These are phyloP conservation scores for Protonibea diacanthus DNA, from an alignment of 2,797 vertebrate genomes.

Conservation along the genomic window DNA sequence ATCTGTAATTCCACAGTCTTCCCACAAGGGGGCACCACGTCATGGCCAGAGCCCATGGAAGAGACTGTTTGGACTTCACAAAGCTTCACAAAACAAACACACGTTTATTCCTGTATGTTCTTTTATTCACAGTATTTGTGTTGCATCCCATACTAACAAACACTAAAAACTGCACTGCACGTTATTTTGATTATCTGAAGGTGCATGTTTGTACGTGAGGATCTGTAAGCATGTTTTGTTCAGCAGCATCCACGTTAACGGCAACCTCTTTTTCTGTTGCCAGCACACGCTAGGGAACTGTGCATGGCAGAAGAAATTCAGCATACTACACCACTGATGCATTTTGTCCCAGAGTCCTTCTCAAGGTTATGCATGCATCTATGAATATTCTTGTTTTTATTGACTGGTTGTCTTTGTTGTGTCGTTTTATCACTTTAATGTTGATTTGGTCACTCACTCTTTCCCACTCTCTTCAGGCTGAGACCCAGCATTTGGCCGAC, in stretches of 20 bases:
- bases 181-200: background rate
- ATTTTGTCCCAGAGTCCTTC: constrained; percentile 31
- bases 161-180: constrained; percentile 21
- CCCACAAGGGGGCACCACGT: constrained; percentile 75
- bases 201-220: background rate
- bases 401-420: background rate
- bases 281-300: constrained; percentile 47
- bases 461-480: constrained; percentile 43
- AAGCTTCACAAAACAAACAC: constrained; percentile 75
- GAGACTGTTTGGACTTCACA: constrained; percentile 84
- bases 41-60: constrained; percentile 82
- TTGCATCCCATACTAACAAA: constrained; percentile 45
- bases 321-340: constrained; percentile 34
- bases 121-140: background rate
- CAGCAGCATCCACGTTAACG: constrained; percentile 14
- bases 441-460: background rate
- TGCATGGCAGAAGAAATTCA: constrained; percentile 63
- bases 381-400: constrained; percentile 1
- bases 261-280: constrained; percentile 22
- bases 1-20: constrained; percentile 53
- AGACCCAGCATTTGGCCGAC: constrained; percentile 64
- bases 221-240: constrained; percentile 40
- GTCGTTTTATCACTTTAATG: background rate
- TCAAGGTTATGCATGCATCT: constrained; percentile 51
- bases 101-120: constrained; percentile 77